Base-by-base conservation (phyloP, 2,797 vertebrate species). In the Pseudochirops cupreus region DNA sequence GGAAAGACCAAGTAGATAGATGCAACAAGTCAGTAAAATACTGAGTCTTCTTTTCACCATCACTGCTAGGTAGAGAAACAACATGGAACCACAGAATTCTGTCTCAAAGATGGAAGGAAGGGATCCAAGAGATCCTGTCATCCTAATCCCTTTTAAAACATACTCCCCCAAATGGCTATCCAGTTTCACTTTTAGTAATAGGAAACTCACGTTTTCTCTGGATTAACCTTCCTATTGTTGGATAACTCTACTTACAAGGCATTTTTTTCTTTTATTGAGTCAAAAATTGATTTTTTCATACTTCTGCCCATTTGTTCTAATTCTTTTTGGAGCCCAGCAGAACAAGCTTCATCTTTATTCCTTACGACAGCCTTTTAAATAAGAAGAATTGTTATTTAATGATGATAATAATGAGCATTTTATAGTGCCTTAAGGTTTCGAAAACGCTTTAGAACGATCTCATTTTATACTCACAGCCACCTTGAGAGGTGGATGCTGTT, bases 51-150 rank as follows among this genome's bases (percentile, higher is more conserved):
- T 56, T 94, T 21, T 6, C 29, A 11, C 74, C 53, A 31, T 91
- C 24, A 91, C 92, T 95, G 59, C 89, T 94, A 56, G 67, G n/a
- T 74, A 16, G n/a, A 74, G 67, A 74, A 39, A n/a, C 5, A 39
- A 74, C 18, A 39, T 74, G n/a, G 67, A 39, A 21, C n/a, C n/a
- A 39, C n/a, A 74, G 18, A 74, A 5, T 74, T 74, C 67, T 74
- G 0, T 74, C n/a, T 74, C n/a, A 74, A 9, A 39, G 5, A 74
- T 74, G 46, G 46, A 46, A 46, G 67, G 67, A 74, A 39, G 18
- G 7, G 2, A 24, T 6, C 67, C n/a, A 74, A 39, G 16, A 74
- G n/a, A 74, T 74, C n/a, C 21, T 39, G 39, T 39, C 62, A 39
- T 74, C n/a, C 67, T 39, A 74, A 74, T 39, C 67, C 18, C 67